These are phyloP conservation scores for Diadumene lineata DNA, from an alignment of 92 coral and sea anemone species.

Conservation along the genomic window DNA sequence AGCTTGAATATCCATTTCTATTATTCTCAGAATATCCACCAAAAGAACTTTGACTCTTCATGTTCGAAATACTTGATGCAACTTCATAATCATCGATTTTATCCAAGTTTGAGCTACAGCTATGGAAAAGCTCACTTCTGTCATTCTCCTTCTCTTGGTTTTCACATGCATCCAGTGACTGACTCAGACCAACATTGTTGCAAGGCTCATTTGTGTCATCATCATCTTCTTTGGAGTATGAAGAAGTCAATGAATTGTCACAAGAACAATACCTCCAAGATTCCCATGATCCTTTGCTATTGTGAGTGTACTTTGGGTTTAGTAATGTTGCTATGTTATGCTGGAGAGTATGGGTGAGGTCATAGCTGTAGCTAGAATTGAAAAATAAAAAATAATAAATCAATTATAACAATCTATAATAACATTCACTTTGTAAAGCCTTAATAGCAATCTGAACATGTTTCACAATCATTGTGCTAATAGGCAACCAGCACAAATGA, in stretches of 20 bases:
- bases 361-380: conserved; percentile 80
- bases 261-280: conserved; percentile 34
- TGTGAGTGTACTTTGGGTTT: conserved; percentile 9
- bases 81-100: neutral
- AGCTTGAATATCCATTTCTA: neutral
- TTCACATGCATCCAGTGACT: neutral
- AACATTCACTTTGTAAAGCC: no score
- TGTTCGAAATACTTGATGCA: neutral
- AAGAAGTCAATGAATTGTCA: no score
- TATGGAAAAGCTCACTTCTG: no score
- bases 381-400: neutral
- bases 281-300: conserved; percentile 26
- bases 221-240: neutral
- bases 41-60: neutral
- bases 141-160: no score
- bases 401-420: no score
- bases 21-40: neutral
- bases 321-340: conserved; percentile 76
- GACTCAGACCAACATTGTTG: neutral
- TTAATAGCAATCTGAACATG: no score
- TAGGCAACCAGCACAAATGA: no score
- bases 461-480: no score
- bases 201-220: neutral
- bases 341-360: conserved; percentile 85
- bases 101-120: neutral